Conservation (phyloP, 2,113 vertebrate genomes). For the Tupaia tana region DNA sequence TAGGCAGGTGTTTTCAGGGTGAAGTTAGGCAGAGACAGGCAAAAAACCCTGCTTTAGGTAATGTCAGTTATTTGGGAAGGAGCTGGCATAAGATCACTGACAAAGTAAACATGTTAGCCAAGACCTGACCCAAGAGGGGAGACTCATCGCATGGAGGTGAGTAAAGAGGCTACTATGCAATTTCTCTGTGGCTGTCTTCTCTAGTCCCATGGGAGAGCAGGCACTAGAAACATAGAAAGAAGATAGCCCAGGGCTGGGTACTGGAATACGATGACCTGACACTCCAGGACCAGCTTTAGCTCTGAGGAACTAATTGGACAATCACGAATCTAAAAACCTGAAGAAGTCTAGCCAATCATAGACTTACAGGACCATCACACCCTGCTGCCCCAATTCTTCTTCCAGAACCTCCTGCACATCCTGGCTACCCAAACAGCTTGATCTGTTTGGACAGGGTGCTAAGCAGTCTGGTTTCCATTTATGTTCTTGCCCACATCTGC, state of each 20-base stretch:
- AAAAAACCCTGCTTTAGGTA: background rate
- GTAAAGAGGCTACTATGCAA: background rate
- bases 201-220: background rate
- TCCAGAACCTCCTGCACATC: background rate
- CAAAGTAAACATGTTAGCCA: background rate
- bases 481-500: background rate
- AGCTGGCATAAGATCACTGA: background rate
- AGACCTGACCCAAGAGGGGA: no score
- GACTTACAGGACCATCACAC: background rate
- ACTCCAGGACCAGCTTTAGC: background rate
- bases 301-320: background rate
- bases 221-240: background rate
- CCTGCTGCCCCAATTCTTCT: background rate
- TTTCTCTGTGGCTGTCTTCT: background rate
- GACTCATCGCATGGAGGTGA: fast-evolving
- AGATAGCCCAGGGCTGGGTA: background rate
- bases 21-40: background rate
- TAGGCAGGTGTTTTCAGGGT: background rate
- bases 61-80: background rate
- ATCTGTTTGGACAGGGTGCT: background rate
- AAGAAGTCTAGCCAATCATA: background rate
- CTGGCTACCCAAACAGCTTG: background rate
- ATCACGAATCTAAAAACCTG: background rate
- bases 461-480: no score
- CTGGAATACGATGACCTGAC: background rate